Percentiles rank a stretch among this genome's conserved stretches.
phyloP scores from a whole-genome alignment of 2,797 vertebrate species.

The Gastrophryne carolinensis region DNA sequence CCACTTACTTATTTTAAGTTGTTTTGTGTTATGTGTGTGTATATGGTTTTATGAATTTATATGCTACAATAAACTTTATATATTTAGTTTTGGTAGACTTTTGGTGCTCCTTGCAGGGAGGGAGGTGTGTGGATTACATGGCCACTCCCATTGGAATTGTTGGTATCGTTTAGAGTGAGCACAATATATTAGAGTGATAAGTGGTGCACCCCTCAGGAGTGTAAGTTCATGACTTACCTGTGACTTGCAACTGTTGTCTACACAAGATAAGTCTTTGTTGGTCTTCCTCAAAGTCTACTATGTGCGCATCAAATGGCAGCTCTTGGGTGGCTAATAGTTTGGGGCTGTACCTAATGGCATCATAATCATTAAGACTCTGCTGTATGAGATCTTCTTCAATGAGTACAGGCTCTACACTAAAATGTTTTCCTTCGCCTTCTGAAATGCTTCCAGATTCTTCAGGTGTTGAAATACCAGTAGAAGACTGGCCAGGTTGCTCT shows the following conservation, averaged over 20 bases:
- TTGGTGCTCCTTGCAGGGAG: no score
- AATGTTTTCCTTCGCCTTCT: conserved; percentile 62
- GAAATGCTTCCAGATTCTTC: conserved; percentile 58
- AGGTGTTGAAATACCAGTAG: neutral
- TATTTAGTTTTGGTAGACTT: no score
- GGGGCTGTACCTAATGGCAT: conserved; percentile 91
- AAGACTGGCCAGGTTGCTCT: conserved; percentile 55
- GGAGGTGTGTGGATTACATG: no score
- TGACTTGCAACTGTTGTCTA: conserved; percentile 89
- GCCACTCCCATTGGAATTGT: no score
- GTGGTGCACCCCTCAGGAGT: no score
- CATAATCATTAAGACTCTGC: conserved; percentile 94
- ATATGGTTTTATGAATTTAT: no score
- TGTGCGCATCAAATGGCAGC: conserved; percentile 88
- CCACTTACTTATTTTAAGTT: no score
- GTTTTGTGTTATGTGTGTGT: no score
- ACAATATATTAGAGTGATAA: no score
- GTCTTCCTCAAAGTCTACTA: conserved; percentile 86
- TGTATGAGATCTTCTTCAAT: conserved; percentile 97
- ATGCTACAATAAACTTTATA: no score
- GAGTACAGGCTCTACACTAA: conserved; percentile 80
- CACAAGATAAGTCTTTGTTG: conserved; percentile 79
- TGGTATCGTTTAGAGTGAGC: no score
- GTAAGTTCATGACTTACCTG: conserved; percentile 67
- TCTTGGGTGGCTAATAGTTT: conserved; percentile 79